Conservation (phyloP, 2,797 vertebrate species). For the Notamacropus eugenii region DNA sequence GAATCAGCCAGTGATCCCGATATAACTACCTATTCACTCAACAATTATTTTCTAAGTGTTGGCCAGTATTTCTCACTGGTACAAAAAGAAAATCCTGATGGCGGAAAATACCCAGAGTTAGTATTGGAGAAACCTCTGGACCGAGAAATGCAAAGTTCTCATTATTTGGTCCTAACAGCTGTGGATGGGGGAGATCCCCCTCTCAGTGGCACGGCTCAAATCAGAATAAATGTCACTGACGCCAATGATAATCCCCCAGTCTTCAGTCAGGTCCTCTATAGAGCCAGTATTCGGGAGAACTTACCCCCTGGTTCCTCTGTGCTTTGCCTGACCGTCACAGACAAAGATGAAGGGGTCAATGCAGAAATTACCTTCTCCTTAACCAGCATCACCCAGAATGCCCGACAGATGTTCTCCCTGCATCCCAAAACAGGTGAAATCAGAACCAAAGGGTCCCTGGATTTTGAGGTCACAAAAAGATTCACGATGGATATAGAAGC, state of each 20-base stretch:
- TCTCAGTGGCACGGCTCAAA: slow-evolving; percentile 72
- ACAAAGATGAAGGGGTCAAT: slow-evolving; percentile 84
- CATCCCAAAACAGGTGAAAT: slow-evolving; percentile 78
- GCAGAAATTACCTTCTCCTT: slow-evolving; percentile 82
- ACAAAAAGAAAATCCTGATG: slow-evolving; percentile 68
- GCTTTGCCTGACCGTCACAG: slow-evolving; percentile 80
- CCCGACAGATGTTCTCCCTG: slow-evolving; percentile 57
- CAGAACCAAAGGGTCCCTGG: slow-evolving; percentile 74
- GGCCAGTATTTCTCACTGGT: slow-evolving; percentile 76
- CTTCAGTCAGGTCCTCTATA: slow-evolving; percentile 80
- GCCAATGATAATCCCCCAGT: slow-evolving; percentile 84
- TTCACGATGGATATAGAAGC: slow-evolving; percentile 87
- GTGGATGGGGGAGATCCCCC: slow-evolving; percentile 80
- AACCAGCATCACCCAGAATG: slow-evolving; percentile 58
- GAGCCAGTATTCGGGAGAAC: slow-evolving; percentile 81
- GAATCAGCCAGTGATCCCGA: slow-evolving; percentile 83
- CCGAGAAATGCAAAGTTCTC: slow-evolving; percentile 74
- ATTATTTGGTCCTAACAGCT: slow-evolving; percentile 79
- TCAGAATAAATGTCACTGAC: slow-evolving; percentile 81
- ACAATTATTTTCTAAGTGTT: slow-evolving; percentile 79
- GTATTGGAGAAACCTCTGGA: slow-evolving; percentile 80
- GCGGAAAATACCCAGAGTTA: slow-evolving; percentile 77
- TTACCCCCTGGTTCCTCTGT: slow-evolving; percentile 74
- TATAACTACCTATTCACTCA: slow-evolving; percentile 78
- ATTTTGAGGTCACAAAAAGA: slow-evolving; percentile 82